Percentiles rank a stretch among this genome's conserved stretches.
Evolutionary conservation across 2,113 vertebrate genomes (phyloP).

Genomic region (Dolichotis patagonum): DNA sequence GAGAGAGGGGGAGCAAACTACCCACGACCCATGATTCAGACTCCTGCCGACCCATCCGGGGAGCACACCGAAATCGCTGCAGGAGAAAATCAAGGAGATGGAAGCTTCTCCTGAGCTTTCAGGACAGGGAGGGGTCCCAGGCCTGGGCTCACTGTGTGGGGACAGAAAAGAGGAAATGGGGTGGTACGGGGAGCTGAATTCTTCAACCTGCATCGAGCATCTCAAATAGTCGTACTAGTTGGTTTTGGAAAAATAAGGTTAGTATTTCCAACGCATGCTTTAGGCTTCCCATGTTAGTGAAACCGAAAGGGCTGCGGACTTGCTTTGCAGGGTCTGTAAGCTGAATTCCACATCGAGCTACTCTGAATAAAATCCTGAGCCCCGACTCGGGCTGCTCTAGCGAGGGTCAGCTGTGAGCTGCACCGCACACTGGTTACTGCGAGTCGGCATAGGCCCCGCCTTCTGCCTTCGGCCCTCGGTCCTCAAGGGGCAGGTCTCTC

Average conservation of each 20-base stretch:
- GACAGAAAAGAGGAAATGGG: neutral
- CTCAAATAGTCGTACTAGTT: neutral
- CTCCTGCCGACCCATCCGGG: slow-evolving; percentile 18
- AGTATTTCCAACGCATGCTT: neutral
- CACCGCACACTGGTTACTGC: neutral
- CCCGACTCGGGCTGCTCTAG: neutral
- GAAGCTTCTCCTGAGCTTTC: slow-evolving; percentile 39
- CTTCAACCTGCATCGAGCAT: neutral
- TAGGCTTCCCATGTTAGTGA: neutral
- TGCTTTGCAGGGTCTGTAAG: slow-evolving; percentile 2
- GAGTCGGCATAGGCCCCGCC: neutral
- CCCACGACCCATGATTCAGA: slow-evolving; percentile 60
- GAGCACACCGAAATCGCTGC: slow-evolving; percentile 74
- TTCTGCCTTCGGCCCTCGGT: fast-evolving
- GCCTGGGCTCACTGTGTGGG: neutral
- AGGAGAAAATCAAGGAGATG: slow-evolving; percentile 71
- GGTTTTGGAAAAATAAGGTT: neutral
- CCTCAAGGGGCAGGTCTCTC: neutral
- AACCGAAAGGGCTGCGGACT: neutral
- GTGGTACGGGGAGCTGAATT: neutral
- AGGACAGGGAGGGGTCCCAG: slow-evolving; percentile 15
- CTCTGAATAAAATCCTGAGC: neutral
- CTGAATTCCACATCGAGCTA: neutral
- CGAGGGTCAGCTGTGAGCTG: neutral
- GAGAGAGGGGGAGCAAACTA: slow-evolving; percentile 59